A percentile compares a stretch with the other conserved stretches of the same genome.
These are phyloP conservation scores for Sesamia nonagrioides DNA, from an alignment of 1,140 invertebrate species.

Conservation along the genomic window DNA sequence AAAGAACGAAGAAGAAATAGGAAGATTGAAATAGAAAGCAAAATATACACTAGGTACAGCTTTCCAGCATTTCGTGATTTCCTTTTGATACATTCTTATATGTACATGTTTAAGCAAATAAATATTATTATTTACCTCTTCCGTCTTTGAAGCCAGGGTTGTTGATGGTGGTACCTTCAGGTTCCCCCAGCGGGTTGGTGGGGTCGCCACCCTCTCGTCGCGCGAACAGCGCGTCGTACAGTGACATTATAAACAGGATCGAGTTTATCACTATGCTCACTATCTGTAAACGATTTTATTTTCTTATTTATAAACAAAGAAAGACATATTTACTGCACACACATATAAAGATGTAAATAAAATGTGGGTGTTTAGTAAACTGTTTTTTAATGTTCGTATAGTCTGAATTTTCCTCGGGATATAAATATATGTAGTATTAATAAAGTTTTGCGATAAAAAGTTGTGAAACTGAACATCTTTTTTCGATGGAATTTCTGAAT, in stretches of 20 bases:
- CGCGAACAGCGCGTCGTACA: slow-evolving; percentile 93
- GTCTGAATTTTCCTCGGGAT: too few species aligned
- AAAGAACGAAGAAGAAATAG: too few species aligned
- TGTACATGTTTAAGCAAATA: not conserved
- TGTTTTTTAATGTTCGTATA: too few species aligned
- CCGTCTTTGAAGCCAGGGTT: slow-evolving; percentile 95
- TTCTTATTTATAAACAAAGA: not conserved
- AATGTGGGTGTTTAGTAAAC: too few species aligned
- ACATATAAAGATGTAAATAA: too few species aligned
- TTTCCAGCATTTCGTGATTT: not conserved
- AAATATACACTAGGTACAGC: too few species aligned
- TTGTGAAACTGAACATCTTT: too few species aligned
- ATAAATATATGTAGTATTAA: too few species aligned
- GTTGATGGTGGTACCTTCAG: slow-evolving; percentile 91
- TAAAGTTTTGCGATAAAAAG: too few species aligned
- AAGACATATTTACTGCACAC: not conserved
- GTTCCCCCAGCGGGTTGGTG: slow-evolving; percentile 88
- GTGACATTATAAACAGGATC: slow-evolving; percentile 91
- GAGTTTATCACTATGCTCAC: slow-evolving; percentile 92
- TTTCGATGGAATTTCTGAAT: too few species aligned
- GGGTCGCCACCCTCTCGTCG: slow-evolving; percentile 92
- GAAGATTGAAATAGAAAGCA: too few species aligned
- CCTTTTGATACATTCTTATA: too few species aligned
- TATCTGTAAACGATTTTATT: slow-evolving; percentile 87
- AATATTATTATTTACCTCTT: slow-evolving; percentile 86